Conservation (phyloP, 2,797 vertebrate species). For the Odontamblyopus lacepedii region DNA sequence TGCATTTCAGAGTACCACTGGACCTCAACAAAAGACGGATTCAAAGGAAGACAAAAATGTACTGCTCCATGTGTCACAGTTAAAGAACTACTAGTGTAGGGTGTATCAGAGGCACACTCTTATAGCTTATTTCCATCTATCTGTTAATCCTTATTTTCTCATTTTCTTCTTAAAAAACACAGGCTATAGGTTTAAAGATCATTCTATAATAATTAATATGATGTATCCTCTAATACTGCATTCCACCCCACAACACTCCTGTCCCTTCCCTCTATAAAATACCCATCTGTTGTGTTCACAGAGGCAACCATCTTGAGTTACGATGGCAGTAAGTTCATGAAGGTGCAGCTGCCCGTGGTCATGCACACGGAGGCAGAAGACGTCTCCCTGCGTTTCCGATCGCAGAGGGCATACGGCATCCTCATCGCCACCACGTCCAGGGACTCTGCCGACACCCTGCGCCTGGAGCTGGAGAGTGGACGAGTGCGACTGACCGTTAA, state of each 20-base stretch:
- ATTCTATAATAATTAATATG: not conserved
- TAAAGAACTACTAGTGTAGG: no score
- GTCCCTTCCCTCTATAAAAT: constrained; percentile 5
- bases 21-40: no score
- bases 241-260: not conserved
- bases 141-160: no score
- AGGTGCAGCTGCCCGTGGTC: constrained; percentile 94
- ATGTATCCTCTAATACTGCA: not conserved
- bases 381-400: constrained; percentile 92
- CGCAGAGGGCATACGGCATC: constrained; percentile 94
- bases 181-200: no score
- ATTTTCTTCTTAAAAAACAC: no score
- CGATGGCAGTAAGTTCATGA: constrained; percentile 99
- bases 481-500: constrained; percentile 97
- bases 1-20: no score
- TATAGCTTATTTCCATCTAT: no score
- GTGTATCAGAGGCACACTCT: no score
- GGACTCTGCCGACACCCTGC: constrained; percentile 92
- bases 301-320: constrained; percentile 96
- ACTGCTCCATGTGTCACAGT: no score
- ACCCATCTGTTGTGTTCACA: constrained; percentile 51
- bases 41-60: no score
- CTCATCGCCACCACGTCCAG: constrained; percentile 96
- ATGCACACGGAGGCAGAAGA: constrained; percentile 99
- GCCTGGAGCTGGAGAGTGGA: constrained; percentile 92